Evolutionary conservation across 23 tunicate genomes (phyloP).

Genomic region (Ascidia mentula): DNA sequence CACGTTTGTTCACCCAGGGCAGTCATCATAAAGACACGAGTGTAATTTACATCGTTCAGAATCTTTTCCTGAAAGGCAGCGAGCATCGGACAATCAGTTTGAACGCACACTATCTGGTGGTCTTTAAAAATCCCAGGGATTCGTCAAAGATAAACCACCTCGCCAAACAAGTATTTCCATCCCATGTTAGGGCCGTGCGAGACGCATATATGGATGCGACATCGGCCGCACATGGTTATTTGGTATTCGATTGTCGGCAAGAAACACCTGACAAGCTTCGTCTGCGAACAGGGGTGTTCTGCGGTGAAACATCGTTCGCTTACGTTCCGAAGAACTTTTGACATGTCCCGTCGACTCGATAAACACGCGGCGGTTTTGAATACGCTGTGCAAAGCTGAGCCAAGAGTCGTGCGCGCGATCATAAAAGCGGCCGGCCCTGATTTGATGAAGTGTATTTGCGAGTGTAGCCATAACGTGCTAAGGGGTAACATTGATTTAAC

Average conservation of each 20-base stretch:
- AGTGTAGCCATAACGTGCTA: neutral
- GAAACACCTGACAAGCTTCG: neutral
- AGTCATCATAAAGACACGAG: neutral
- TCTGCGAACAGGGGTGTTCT: neutral
- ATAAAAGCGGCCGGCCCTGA: neutral
- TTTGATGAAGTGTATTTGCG: neutral
- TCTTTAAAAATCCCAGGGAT: neutral
- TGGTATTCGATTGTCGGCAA: neutral
- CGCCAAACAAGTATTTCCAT: conserved; percentile 8
- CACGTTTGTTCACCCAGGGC: neutral
- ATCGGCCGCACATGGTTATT: neutral
- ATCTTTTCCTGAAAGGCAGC: neutral
- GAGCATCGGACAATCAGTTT: conserved; percentile 12
- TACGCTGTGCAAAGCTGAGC: neutral
- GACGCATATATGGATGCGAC: too few species aligned
- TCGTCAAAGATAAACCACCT: neutral
- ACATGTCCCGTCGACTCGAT: neutral
- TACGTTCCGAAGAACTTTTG: neutral
- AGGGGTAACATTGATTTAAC: neutral
- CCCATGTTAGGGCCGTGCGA: neutral
- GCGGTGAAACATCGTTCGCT: neutral
- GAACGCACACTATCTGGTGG: conserved; percentile 7
- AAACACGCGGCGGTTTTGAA: neutral
- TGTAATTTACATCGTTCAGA: conserved; percentile 5
- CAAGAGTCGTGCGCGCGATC: neutral